These are phyloP conservation scores for Melanaphis sacchari DNA, from an alignment of 1,140 invertebrate species.

Conservation along the genomic window DNA sequence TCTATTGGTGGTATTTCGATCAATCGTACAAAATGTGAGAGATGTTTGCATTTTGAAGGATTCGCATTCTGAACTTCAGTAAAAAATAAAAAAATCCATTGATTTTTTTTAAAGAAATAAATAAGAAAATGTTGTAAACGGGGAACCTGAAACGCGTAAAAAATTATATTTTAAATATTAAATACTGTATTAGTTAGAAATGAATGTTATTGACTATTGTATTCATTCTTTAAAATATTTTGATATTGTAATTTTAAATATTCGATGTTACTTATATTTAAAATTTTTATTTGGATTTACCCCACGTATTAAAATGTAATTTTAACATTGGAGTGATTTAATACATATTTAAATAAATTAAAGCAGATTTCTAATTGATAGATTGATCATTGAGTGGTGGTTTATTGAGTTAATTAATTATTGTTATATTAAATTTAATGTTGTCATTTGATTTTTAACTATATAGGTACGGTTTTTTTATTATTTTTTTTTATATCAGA, in stretches of 20 bases:
- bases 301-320: neutral
- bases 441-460: no score
- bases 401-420: neutral
- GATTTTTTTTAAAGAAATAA: neutral
- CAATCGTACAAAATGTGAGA: neutral
- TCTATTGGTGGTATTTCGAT: neutral
- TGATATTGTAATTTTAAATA: neutral
- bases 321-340: neutral
- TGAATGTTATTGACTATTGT: neutral
- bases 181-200: neutral
- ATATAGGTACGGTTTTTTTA: no score
- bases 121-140: neutral
- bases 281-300: neutral
- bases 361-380: neutral
- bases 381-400: neutral
- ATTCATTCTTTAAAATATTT: neutral
- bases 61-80: neutral
- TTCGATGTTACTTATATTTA: neutral
- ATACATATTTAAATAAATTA: neutral
- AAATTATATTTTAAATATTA: neutral
- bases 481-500: no score
- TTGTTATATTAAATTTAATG: neutral
- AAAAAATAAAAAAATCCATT: slow-evolving; percentile 16
- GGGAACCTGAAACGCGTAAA: neutral
- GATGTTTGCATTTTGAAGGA: slow-evolving; percentile 1